Conservation (phyloP, 2,888 invertebrate species). For the Pimpla rufipes region DNA sequence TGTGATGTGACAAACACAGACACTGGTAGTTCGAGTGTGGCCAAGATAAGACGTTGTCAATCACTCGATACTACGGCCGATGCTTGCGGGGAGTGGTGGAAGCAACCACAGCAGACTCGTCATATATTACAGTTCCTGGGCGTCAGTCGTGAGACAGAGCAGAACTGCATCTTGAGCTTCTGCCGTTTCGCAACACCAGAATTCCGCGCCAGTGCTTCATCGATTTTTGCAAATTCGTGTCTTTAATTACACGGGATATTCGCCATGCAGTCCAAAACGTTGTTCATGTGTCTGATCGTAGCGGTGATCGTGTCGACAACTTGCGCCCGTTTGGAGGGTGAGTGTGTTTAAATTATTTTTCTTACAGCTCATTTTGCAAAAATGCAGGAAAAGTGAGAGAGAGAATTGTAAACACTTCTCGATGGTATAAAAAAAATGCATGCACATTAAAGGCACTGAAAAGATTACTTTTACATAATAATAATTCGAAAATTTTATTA, state of each 20-base stretch:
- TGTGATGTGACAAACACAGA: constrained; percentile 12
- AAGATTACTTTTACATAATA: no score
- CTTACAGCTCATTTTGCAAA: no score
- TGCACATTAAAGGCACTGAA: no score
- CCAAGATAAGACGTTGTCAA: constrained; percentile 25
- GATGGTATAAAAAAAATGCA: no score
- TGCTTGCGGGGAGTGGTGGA: constrained; percentile 1
- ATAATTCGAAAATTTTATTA: no score
- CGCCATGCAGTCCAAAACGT: constrained; percentile 32
- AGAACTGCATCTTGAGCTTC: neutral
- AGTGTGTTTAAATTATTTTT: no score
- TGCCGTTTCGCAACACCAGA: neutral
- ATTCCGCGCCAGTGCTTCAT: constrained; percentile 7
- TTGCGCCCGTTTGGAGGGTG: neutral
- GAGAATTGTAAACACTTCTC: no score
- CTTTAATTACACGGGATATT: neutral
- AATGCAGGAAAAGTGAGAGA: no score
- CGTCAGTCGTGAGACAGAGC: neutral
- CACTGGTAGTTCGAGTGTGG: constrained; percentile 8
- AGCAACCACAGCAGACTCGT: neutral
- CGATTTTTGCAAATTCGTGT: neutral
- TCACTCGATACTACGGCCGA: neutral
- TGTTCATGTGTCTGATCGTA: constrained; percentile 26
- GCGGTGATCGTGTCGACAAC: constrained; percentile 21
- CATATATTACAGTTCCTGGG: neutral